Evolutionary conservation across 2,797 vertebrate genomes (phyloP).

Genomic region (Choloepus didactylus): DNA sequence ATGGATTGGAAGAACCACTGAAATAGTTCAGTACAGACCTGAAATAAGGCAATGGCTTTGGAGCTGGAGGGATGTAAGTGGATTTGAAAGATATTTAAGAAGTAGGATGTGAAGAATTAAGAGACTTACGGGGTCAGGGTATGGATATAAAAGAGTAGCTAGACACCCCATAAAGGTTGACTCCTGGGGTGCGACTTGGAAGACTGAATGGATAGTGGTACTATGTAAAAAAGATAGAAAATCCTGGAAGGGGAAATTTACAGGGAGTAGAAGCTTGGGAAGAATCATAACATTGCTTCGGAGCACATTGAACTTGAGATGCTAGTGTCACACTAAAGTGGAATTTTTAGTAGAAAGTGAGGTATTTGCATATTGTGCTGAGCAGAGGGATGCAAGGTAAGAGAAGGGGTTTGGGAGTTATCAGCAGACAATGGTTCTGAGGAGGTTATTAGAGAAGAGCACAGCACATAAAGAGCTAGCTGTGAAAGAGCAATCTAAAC

Average conservation of each 20-base stretch:
- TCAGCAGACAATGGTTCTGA: background rate
- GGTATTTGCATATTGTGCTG: background rate
- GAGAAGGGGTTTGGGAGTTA: background rate
- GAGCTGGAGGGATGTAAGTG: background rate
- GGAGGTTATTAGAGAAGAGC: background rate
- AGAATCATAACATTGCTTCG: background rate
- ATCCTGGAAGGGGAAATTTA: background rate
- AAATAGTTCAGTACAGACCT: background rate
- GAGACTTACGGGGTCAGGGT: background rate
- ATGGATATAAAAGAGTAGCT: background rate
- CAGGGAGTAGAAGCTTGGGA: background rate
- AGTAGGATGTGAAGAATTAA: background rate
- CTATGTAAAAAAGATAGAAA: background rate
- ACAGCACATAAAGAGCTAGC: background rate
- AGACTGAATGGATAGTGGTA: background rate
- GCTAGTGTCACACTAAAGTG: background rate
- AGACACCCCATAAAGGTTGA: background rate
- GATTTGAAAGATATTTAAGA: slow-evolving; percentile 27
- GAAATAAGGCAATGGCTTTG: slow-evolving; percentile 30
- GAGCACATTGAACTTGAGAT: background rate
- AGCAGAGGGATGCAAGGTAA: background rate
- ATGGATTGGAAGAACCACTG: background rate
- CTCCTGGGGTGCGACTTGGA: background rate
- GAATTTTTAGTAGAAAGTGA: background rate
- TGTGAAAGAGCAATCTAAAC: background rate